Conservation (phyloP, 2,888 invertebrate genomes). For the Phengaris arion region DNA sequence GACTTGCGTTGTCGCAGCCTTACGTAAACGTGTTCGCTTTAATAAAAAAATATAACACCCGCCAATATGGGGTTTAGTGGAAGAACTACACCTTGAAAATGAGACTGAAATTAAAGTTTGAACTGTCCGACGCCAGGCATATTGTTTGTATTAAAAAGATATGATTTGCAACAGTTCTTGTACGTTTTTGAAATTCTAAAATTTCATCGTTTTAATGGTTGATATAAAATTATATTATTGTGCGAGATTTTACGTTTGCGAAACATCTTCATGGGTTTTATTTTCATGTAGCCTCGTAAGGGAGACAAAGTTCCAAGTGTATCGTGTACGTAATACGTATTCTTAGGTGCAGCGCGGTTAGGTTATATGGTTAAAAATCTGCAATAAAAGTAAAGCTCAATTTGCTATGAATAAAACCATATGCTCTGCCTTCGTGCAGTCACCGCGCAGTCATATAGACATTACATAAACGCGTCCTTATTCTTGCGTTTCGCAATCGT, state of each 20-base stretch:
- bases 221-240: conserved; percentile 2
- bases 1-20: neutral
- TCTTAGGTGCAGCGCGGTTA: too few species aligned
- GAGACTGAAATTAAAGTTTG: neutral
- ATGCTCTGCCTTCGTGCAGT: too few species aligned
- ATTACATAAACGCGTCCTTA: neutral
- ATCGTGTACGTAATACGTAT: neutral
- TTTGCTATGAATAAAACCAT: too few species aligned
- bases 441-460: too few species aligned
- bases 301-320: neutral
- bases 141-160: neutral
- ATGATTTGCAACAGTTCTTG: neutral
- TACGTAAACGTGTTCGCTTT: neutral
- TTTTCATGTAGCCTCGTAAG: neutral
- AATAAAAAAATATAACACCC: neutral
- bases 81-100: neutral
- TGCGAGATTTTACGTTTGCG: conserved; percentile 2
- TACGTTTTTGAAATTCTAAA: neutral
- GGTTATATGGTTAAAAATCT: too few species aligned
- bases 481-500: neutral
- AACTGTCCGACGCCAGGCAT: conserved; percentile 20
- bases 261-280: neutral
- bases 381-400: too few species aligned
- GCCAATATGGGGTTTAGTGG: neutral
- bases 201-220: neutral